Evolutionary conservation across 2,888 invertebrate species (phyloP), one percentile per base, ranked within the genome.

Genomic region (Resseliella maxima): DNA sequence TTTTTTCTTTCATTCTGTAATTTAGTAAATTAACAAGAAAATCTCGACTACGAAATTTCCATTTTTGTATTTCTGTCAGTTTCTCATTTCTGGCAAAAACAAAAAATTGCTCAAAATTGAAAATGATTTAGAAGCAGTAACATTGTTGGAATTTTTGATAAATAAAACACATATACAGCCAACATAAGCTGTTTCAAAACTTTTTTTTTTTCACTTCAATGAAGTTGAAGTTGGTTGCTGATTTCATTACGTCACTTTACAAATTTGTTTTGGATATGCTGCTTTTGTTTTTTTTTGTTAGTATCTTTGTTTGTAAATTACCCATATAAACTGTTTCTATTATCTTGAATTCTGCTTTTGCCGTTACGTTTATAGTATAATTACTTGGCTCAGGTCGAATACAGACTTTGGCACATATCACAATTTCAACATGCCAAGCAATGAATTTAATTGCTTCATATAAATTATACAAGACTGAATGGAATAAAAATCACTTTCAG

Each of bases 191-290:
- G n/a, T n/a, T 12, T 27, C 72, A 31, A 27, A 31, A 72, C 6
- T 72, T 72, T 72, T 59, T n/a, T n/a, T 50, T 50, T 10, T 50
- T 59, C 59, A 31, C 72, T 72, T n/a, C 31, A 72, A 8, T 2
- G 21, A 50, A 41, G 12, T 12, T 24, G 46, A 50, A 50, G 59
- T 59, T 59, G 59, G 59, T 24, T 59, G 72, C 31, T 72, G 72
- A 72, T 72, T 72, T 72, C 72, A 72, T 72, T 72, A 72, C 27
- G 72, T 35, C 27, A 72, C 72, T 72, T 72, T 72, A 35, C 35
- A 72, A 72, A 72, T 72, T n/a, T 72, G 72, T 72, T 72, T 72
- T 31, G 72, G n/a, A 72, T 21, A 72, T 31, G 72, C 59, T 24
- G 72, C 50, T 50, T 50, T 15, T 31, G n/a, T 18, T 15, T 50